These are phyloP conservation scores for Sander vitreus DNA, from an alignment of 2,113 vertebrate genomes.

Conservation along the genomic window DNA sequence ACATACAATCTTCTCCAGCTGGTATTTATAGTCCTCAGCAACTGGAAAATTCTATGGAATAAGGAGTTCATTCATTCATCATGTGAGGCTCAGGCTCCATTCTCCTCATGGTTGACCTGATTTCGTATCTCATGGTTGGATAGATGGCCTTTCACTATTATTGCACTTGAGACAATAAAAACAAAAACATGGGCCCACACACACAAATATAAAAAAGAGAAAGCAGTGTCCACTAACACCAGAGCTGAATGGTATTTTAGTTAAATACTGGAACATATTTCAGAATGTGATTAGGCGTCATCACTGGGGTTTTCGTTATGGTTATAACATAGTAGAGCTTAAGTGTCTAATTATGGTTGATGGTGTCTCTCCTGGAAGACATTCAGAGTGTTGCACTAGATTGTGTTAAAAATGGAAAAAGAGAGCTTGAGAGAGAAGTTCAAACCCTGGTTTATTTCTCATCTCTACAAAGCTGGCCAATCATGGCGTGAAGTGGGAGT, in stretches of 20 bases:
- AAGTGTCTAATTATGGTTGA: background rate
- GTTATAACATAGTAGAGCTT: background rate
- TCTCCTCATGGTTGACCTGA: constrained; percentile 70
- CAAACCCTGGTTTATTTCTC: background rate
- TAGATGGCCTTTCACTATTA: constrained; percentile 42
- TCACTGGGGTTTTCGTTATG: background rate
- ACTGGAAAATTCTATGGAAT: constrained; percentile 76
- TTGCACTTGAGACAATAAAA: constrained; percentile 27
- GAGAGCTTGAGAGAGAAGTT: background rate
- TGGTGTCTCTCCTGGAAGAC: background rate
- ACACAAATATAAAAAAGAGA: background rate
- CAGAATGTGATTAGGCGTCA: background rate
- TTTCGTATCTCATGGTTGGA: constrained; percentile 59
- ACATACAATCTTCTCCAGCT: constrained; percentile 70
- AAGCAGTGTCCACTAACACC: background rate
- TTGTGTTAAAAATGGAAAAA: background rate
- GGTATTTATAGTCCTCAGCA: constrained; percentile 77
- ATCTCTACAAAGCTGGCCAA: background rate
- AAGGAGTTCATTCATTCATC: constrained; percentile 78
- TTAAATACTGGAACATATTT: background rate
- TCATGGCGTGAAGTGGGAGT: background rate
- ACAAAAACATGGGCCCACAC: constrained; percentile 19
- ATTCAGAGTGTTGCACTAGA: background rate
- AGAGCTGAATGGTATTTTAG: background rate
- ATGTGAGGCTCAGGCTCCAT: constrained; percentile 64